phyloP scores from a whole-genome alignment of 2,797 vertebrate species.

The Helicolenus hilgendorfi region DNA sequence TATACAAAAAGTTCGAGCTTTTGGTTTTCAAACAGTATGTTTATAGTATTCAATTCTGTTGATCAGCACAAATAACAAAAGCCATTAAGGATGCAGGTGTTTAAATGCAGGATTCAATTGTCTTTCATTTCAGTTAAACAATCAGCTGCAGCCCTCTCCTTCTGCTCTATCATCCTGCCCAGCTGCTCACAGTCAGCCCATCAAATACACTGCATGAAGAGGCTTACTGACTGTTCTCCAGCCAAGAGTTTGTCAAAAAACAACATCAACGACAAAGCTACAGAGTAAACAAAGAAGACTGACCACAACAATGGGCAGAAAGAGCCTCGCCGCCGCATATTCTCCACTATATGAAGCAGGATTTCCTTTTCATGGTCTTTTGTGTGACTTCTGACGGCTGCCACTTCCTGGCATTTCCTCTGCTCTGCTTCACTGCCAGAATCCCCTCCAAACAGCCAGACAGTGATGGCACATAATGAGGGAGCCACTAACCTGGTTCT shows the following conservation, averaged over 20 bases:
- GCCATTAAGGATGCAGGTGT: neutral
- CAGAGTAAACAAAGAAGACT: constrained; percentile 61
- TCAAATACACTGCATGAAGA: constrained; percentile 51
- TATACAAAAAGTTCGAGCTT: neutral
- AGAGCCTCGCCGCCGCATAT: neutral
- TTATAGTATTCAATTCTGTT: neutral
- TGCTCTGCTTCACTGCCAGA: constrained; percentile 36
- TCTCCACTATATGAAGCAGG: constrained; percentile 49
- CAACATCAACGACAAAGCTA: constrained; percentile 48
- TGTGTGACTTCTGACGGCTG: constrained; percentile 55
- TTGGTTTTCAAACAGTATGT: neutral
- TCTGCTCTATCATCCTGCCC: constrained; percentile 56
- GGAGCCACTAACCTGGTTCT: constrained; percentile 40
- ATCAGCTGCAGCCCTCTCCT: constrained; percentile 10
- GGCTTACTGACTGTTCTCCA: constrained; percentile 58
- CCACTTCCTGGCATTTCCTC: constrained; percentile 49
- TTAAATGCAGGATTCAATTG: constrained; percentile 6
- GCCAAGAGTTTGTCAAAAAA: constrained; percentile 59
- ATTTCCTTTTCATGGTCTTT: constrained; percentile 65
- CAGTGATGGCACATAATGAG: constrained; percentile 60
- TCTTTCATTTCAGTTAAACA: constrained; percentile 42
- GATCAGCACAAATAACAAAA: constrained; percentile 9
- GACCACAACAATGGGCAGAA: constrained; percentile 41
- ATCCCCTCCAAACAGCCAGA: constrained; percentile 39
- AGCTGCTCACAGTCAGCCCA: constrained; percentile 62